phyloP scores from a whole-genome alignment of 2,113 vertebrate genomes.

The Hemibagrus wyckioides region DNA sequence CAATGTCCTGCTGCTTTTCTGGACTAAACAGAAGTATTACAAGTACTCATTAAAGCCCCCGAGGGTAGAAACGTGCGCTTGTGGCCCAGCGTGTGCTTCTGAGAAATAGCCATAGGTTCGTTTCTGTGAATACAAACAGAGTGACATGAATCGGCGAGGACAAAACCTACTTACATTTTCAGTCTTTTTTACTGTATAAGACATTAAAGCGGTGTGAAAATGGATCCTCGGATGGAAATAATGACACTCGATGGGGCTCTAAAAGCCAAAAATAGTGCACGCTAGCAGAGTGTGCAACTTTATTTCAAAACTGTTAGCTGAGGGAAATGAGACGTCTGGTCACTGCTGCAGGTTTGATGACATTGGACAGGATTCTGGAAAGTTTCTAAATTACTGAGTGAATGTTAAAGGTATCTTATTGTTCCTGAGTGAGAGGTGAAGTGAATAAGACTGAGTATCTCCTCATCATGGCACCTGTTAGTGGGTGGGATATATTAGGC shows the following conservation, averaged over 20 bases:
- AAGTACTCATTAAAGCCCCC: neutral
- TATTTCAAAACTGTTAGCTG: neutral
- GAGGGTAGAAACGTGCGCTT: neutral
- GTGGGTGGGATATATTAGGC: no score
- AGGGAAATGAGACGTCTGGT: neutral
- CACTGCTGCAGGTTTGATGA: neutral
- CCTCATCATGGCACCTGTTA: no score
- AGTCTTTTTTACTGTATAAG: neutral
- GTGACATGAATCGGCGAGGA: neutral
- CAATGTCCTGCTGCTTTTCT: neutral
- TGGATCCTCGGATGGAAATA: neutral
- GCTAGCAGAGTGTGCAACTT: neutral
- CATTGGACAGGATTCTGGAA: neutral
- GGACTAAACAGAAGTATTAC: neutral
- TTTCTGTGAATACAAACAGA: neutral
- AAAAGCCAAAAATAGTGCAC: neutral
- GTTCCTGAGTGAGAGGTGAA: no score
- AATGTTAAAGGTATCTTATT: neutral
- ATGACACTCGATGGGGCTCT: neutral
- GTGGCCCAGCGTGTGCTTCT: neutral
- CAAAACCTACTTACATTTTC: neutral
- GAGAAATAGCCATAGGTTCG: neutral
- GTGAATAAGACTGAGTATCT: no score
- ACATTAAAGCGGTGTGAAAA: slow-evolving; percentile 7
- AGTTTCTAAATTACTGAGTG: neutral